Evolutionary conservation across 2,888 invertebrate genomes (phyloP), one percentile per base, ranked within the genome.

Genomic region (Athripsodes cinereus): DNA sequence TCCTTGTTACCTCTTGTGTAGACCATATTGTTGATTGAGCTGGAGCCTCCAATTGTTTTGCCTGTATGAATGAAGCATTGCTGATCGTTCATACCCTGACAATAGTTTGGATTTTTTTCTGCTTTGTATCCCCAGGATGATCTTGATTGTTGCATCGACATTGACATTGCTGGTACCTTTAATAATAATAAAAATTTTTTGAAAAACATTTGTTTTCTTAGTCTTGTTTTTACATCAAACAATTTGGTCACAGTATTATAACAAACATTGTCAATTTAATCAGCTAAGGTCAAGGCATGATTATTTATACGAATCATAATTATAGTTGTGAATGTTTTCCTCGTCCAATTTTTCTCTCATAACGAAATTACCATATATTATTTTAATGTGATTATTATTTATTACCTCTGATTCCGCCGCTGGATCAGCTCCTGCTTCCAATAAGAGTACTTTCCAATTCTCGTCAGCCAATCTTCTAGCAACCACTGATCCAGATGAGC

Each of bases 1-100:
- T 75, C 79, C 53, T 81, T 82, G 69, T 94, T 92, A 0, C 94
- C 94, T 54, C 95, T 77, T 0, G 92, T 78, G 67, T 94, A 94
- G 59, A 92, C 77, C 94, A 95, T 94, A 18, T 92, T 93, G 69
- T 95, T 95, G 2, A 94, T 73, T 1, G 88, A 87, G 67, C 91
- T 92, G 11, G 86, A 86, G 0, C 95, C 95, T 18, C 87, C 87
- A 19, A 91, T 74, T 5, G 87, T 86, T 74, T 87, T 89, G 0
- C 88, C 92, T 22, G 92, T 79, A 0, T 89, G 90, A 88, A 88
- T 89, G 64, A 82, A 83, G 66, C 88, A 88, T 53, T 76, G 73
- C 6, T 74, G 76, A 46, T 82, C 79, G 46, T 81, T 72, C 85
- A 88, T 86, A 31, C 81, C 82, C 64, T 84, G 74, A 67, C 91